A percentile compares a stretch with the other conserved stretches of the same genome.
Evolutionary conservation across 2,113 vertebrate genomes (phyloP).

Genomic region (Sturnus vulgaris): DNA sequence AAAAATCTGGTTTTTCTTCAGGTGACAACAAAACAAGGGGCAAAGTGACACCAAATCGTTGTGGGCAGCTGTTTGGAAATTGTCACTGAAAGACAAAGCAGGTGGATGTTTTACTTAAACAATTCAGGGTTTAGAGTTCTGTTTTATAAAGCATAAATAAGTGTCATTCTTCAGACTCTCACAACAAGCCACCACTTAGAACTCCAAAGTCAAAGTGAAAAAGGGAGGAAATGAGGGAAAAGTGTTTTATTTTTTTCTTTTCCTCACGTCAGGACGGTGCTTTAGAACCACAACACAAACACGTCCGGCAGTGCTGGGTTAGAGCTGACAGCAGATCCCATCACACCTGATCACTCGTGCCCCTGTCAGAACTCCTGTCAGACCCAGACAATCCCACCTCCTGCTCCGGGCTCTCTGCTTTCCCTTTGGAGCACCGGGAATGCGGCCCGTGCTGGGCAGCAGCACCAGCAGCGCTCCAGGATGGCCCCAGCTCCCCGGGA

Average conservation of each 20-base stretch:
- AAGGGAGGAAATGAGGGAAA: not conserved
- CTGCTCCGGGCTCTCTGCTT: rapidly evolving
- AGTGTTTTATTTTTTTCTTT: not conserved
- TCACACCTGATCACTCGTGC: rapidly evolving
- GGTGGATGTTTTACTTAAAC: not conserved
- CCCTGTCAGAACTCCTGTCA: not conserved
- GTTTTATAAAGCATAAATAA: not conserved
- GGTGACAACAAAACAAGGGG: not conserved
- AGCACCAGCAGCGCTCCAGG: not conserved
- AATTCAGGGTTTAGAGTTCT: not conserved
- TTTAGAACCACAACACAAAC: not conserved
- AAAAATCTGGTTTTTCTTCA: not conserved
- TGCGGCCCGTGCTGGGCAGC: rapidly evolving
- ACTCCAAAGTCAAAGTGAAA: not conserved
- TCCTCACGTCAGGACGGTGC: not conserved
- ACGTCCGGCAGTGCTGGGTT: rapidly evolving
- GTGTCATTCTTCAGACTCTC: not conserved
- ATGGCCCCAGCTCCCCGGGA: rapidly evolving
- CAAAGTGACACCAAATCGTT: not conserved
- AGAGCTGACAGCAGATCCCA: not conserved
- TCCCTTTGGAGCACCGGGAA: rapidly evolving
- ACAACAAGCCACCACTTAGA: not conserved
- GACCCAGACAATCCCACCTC: not conserved
- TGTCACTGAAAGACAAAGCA: not conserved
- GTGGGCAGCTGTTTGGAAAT: not conserved